phyloP scores from a whole-genome alignment of 64 coral and sea anemone genomes.

The Catalaphyllia jardinei region DNA sequence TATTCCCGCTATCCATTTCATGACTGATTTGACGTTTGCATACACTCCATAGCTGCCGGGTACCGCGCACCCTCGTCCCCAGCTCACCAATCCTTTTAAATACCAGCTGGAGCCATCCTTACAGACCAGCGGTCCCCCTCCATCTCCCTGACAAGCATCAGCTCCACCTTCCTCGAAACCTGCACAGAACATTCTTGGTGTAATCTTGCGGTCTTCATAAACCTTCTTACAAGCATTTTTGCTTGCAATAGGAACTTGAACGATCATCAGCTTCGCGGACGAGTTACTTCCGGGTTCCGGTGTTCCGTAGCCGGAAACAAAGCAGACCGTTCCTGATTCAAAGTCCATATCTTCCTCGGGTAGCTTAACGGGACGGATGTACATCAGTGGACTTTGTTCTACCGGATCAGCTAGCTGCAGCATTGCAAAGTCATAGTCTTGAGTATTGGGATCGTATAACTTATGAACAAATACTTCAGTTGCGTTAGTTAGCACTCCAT shows the following conservation, averaged over 20 bases:
- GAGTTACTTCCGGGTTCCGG: background rate
- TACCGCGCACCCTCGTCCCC: conserved; percentile 18
- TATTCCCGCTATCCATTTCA: conserved; percentile 28
- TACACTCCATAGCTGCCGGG: conserved; percentile 6
- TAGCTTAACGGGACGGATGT: conserved; percentile 2
- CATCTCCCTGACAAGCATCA: conserved; percentile 17
- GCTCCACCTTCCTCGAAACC: background rate
- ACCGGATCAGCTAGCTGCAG: background rate
- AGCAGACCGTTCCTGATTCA: conserved; percentile 12
- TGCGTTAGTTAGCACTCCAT: conserved; percentile 18
- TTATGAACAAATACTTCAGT: conserved; percentile 37
- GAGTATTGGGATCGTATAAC: conserved; percentile 19
- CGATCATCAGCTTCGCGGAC: conserved; percentile 21
- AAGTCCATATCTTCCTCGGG: conserved; percentile 10
- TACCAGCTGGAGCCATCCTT: background rate
- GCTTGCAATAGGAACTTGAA: conserved; percentile 14
- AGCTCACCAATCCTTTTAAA: conserved; percentile 6
- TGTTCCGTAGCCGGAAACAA: background rate
- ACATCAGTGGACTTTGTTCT: background rate
- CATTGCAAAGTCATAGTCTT: conserved; percentile 26
- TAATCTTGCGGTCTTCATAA: background rate
- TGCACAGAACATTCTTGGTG: conserved; percentile 4
- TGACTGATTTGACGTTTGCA: conserved; percentile 37
- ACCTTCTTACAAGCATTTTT: background rate
- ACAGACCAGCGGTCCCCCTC: conserved; percentile 2